Evolutionary conservation across 1,140 invertebrate species (phyloP).

Genomic region (Pygmarrhopalites habei): DNA sequence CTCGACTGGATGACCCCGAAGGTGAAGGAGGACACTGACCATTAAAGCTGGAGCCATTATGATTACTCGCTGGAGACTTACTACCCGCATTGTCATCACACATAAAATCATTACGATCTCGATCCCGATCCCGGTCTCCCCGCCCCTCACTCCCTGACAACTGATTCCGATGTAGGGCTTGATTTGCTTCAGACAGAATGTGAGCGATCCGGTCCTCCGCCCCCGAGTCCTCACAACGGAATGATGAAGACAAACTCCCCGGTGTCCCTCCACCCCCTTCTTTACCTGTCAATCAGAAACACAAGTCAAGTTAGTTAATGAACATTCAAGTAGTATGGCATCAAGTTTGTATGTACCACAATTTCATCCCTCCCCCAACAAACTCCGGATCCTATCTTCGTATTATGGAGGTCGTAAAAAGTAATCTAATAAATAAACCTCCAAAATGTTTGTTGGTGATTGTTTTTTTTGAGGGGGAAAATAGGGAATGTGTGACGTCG

Average conservation of each 20-base stretch:
- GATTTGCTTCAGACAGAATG: constrained; percentile 83
- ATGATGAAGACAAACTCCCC: constrained; percentile 56
- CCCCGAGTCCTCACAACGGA: constrained; percentile 61
- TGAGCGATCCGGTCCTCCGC: constrained; percentile 89
- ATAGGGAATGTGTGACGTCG: no score
- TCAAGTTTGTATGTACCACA: no score
- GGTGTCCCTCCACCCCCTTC: constrained; percentile 66
- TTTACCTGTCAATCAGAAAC: constrained; percentile 36
- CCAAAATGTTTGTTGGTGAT: no score
- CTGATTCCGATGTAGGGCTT: constrained; percentile 54
- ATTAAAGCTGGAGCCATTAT: constrained; percentile 30
- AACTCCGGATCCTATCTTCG: no score
- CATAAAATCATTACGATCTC: constrained; percentile 10
- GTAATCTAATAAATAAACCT: constrained; percentile 1
- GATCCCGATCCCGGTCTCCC: background rate
- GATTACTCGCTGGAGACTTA: constrained; percentile 67
- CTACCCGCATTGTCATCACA: constrained; percentile 55
- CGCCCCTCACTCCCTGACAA: constrained; percentile 41
- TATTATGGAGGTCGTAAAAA: no score
- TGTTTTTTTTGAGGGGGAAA: no score
- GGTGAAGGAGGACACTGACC: constrained; percentile 35
- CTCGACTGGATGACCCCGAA: constrained; percentile 42
- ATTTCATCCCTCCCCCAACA: no score
- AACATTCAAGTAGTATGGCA: no score
- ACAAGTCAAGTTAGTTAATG: no score